Base-by-base conservation (phyloP, 2,797 vertebrate species). In the Sardinella longiceps region DNA sequence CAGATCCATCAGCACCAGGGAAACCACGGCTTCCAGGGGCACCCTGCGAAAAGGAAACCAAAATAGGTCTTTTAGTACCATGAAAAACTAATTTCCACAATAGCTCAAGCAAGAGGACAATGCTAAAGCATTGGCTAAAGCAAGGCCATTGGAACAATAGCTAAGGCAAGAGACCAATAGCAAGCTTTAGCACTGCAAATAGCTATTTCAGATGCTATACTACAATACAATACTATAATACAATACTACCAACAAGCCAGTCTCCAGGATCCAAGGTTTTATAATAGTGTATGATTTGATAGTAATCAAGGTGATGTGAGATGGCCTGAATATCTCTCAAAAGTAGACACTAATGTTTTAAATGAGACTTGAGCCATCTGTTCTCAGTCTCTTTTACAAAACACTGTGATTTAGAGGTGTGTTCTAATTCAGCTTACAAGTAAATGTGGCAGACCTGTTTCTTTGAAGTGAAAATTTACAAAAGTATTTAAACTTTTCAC, bases 21-120 rank as follows among this genome's bases (percentile, higher is more conserved):
- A 99, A 99, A 88, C 98, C 98, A 66, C 98, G 98, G 92, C 96
- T 96, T 80, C 98, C 98, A 9, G 97, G 96, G 85, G 90, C 95
- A 33, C 98, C 98, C 98, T 99, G 87, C 0, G 83, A 91, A 28
- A 90, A 81, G 88, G 85, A 80, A 50, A 89, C 84, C 85, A 18
- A 88, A 5, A 87, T 56, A 53, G 43, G 43, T 7, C 43, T 48
- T 2, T 91, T 81, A 89, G n/a, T 50, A 15, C 20, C 9, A 14
- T 25, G 56, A 60, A 10, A 60, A 60, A 60, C 1, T 1, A 5
- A 25, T 25, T 25, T 25, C 56, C 20, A 23, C 4, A 53, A 53
- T 23, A 3, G 18, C 51, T 53, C 4, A 23, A 60, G 23, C 56
- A 60, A 60, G 23, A 25, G 56, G 10, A 60, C 5, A n/a, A 23